Evolutionary conservation across 1,140 invertebrate species (phyloP).

Genomic region (Plectus sambesii): DNA sequence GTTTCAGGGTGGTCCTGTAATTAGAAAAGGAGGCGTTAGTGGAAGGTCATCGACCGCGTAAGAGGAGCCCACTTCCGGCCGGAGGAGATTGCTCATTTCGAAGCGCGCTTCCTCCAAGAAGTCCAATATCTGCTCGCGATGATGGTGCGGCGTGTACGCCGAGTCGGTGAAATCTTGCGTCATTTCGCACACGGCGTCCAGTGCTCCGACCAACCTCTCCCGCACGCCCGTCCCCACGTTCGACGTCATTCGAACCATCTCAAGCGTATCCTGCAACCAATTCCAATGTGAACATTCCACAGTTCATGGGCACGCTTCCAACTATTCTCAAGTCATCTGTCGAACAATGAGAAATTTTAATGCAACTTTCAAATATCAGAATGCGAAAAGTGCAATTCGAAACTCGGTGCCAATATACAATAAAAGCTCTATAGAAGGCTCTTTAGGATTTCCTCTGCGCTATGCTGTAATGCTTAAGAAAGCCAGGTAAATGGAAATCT

Average conservation of each 20-base stretch:
- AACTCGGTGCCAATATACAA: no score
- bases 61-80: slow-evolving; percentile 26
- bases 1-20: slow-evolving; percentile 51
- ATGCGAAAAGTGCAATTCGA: slow-evolving; percentile 2
- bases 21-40: slow-evolving; percentile 15
- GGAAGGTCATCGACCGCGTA: slow-evolving; percentile 7
- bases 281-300: slow-evolving; percentile 13
- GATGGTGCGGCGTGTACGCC: slow-evolving; percentile 90
- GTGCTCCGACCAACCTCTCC: slow-evolving; percentile 61
- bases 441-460: no score
- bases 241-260: slow-evolving; percentile 62
- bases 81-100: slow-evolving; percentile 43
- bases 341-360: no score
- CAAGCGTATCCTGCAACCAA: slow-evolving; percentile 57
- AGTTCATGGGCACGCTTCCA: slow-evolving; percentile 24
- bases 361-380: neutral
- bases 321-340: no score
- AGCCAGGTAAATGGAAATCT: no score
- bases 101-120: slow-evolving; percentile 46
- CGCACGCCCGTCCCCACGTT: slow-evolving; percentile 43
- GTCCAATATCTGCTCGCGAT: slow-evolving; percentile 81
- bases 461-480: no score
- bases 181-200: slow-evolving; percentile 81
- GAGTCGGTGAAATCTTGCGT: slow-evolving; percentile 98
- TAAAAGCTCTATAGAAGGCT: no score